A percentile compares a stretch with the other conserved stretches of the same genome.
phyloP scores from a whole-genome alignment of 2,888 invertebrate species.

The Miltochrista miniata region DNA sequence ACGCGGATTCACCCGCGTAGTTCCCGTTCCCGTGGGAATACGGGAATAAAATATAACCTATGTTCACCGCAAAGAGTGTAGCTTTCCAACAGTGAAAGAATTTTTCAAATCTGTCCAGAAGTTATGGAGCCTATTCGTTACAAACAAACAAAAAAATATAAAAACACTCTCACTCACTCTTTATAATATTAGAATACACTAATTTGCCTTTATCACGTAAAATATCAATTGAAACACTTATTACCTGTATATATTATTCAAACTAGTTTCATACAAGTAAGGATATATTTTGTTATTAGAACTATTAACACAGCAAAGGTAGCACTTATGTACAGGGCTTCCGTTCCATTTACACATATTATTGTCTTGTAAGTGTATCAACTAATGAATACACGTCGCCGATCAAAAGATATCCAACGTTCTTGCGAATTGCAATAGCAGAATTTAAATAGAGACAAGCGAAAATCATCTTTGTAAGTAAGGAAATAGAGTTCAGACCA shows the following conservation, averaged over 20 bases:
- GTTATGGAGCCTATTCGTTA: too few species aligned
- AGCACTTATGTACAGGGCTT: conserved; percentile 66
- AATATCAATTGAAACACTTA: conserved; percentile 6
- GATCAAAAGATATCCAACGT: conserved; percentile 74
- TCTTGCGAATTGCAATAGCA: conserved; percentile 46
- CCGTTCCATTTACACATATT: conserved; percentile 80
- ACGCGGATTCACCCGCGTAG: too few species aligned
- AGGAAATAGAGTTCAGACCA: conserved; percentile 25
- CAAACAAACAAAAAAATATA: too few species aligned
- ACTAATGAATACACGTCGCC: conserved; percentile 76
- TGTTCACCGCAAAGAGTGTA: too few species aligned
- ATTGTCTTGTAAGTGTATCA: conserved; percentile 43
- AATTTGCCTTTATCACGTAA: neutral
- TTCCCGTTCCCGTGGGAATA: too few species aligned
- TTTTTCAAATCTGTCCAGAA: too few species aligned
- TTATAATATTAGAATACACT: too few species aligned
- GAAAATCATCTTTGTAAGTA: conserved; percentile 36
- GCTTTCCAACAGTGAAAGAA: too few species aligned
- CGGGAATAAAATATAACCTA: too few species aligned
- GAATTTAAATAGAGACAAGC: conserved; percentile 16
- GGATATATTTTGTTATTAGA: conserved; percentile 34
- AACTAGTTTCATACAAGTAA: conserved; percentile 2
- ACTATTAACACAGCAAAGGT: conserved; percentile 48
- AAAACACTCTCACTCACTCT: too few species aligned
- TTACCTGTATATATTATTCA: conserved; percentile 23